phyloP scores from a whole-genome alignment of 2,113 vertebrate species.

The Symphodus melops region DNA sequence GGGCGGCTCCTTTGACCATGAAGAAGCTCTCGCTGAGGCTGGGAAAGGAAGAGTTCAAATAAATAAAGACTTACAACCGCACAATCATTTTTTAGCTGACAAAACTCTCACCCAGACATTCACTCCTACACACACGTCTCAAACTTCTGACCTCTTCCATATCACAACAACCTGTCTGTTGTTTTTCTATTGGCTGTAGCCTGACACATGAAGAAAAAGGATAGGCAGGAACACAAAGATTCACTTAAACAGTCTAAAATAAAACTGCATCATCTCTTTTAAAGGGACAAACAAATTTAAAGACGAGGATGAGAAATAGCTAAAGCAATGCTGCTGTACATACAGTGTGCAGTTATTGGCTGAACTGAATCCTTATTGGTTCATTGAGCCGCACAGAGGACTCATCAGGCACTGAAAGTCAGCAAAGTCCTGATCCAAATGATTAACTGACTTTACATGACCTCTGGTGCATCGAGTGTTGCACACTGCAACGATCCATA shows the following conservation, averaged over 20 bases:
- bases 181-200: too few relatives aligned
- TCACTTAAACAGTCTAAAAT: too few relatives aligned
- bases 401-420: conserved; percentile 2
- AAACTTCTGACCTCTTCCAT: too few relatives aligned
- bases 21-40: conserved; percentile 99
- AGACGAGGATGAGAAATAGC: neutral
- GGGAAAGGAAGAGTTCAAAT: conserved; percentile 48
- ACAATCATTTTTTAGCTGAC: neutral
- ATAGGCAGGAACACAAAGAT: too few relatives aligned
- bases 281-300: neutral
- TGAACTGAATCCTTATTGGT: conserved; percentile 14
- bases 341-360: too few relatives aligned
- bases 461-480: conserved; percentile 1
- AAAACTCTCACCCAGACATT: too few relatives aligned
- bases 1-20: conserved; percentile 97
- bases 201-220: too few relatives aligned
- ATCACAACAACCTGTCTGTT: too few relatives aligned
- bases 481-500: neutral
- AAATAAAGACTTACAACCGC: neutral
- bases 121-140: too few relatives aligned
- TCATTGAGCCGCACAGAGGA: conserved; percentile 24
- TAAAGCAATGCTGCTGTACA: neutral
- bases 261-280: too few relatives aligned
- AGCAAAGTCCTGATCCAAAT: conserved; percentile 25
- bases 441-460: conserved; percentile 27